Evolutionary conservation across 2,113 vertebrate species (phyloP).

Genomic region (Neopipo cinnamomea): DNA sequence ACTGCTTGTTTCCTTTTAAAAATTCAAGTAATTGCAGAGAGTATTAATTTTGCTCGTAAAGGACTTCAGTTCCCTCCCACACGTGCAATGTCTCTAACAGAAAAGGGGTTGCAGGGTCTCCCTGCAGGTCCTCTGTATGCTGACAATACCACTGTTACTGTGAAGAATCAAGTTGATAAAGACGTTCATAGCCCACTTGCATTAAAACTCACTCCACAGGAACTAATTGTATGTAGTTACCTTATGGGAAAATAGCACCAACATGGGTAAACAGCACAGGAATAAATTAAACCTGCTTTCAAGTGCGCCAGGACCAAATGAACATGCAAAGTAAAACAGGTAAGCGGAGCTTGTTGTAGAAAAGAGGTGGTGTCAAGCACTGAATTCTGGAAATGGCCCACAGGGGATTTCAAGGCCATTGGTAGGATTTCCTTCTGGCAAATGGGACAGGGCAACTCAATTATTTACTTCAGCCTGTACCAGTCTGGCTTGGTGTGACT

Average conservation of each 20-base stretch:
- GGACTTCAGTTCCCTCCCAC: not conserved
- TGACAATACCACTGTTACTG: not conserved
- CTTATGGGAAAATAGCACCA: not conserved
- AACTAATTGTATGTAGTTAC: not conserved
- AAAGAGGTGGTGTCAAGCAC: not conserved
- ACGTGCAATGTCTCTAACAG: not conserved
- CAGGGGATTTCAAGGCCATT: not conserved
- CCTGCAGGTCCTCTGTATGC: not conserved
- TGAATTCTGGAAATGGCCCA: not conserved
- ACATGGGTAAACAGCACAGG: not conserved
- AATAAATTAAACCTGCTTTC: not conserved
- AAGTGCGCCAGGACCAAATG: not conserved
- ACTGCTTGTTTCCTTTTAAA: not conserved
- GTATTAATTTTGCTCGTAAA: not conserved
- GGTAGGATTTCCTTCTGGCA: not conserved
- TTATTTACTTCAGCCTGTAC: not conserved
- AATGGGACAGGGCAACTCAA: not conserved
- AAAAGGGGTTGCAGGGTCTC: not conserved
- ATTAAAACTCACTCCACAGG: not conserved
- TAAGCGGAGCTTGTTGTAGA: fast-evolving
- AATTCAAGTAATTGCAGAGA: not conserved
- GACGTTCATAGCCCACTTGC: not conserved
- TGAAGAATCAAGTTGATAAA: not conserved
- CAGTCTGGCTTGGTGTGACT: not conserved
- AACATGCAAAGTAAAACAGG: not conserved